Percentiles rank a stretch among this genome's conserved stretches.
These are phyloP conservation scores for Apodemus agrarius DNA, from an alignment of 2,797 vertebrate genomes.

Conservation along the genomic window DNA sequence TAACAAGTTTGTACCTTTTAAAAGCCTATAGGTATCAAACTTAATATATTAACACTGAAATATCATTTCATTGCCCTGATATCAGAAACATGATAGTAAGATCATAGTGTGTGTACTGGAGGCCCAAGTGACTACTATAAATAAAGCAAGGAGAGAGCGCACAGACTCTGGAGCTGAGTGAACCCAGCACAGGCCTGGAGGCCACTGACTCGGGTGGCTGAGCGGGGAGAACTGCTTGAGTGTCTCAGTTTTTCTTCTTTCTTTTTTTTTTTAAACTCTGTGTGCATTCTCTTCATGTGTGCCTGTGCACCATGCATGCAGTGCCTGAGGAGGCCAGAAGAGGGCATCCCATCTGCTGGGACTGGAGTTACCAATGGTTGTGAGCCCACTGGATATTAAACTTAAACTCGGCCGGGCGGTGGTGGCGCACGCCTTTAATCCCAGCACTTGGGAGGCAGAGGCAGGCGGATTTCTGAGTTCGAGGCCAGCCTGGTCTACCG, in stretches of 20 bases:
- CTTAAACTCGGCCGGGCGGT: not conserved
- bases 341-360: not conserved
- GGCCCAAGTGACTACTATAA: not conserved
- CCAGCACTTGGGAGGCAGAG: no score
- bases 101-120: not conserved
- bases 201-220: not conserved
- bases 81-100: not conserved
- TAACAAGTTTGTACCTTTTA: not conserved
- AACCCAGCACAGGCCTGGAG: not conserved
- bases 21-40: not conserved
- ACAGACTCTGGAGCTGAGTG: not conserved
- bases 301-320: not conserved
- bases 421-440: no score
- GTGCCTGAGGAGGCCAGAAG: not conserved
- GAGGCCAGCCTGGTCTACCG: no score
- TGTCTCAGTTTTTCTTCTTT: not conserved
- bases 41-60: slow-evolving; percentile 9
- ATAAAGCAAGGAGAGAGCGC: not conserved
- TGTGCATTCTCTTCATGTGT: not conserved
- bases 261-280: not conserved
- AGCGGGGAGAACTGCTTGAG: not conserved
- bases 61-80: not conserved
- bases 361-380: not conserved
- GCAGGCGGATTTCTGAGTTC: no score
- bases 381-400: no score